Base-by-base conservation (phyloP, 1,140 invertebrate species). In the Paraescarpia echinospica region DNA sequence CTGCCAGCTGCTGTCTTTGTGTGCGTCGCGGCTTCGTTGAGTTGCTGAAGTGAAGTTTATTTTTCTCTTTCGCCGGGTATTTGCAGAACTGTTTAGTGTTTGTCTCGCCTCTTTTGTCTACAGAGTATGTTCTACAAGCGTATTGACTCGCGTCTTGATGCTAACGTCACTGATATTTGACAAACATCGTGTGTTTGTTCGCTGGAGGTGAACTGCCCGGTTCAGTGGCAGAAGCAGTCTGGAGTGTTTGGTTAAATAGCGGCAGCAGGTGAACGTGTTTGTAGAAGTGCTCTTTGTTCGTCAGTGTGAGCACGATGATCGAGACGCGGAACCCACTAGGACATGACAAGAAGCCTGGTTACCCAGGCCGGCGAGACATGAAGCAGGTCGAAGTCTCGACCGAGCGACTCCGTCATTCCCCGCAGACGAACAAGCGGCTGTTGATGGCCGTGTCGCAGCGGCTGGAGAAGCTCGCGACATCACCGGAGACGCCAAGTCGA, bases 51-150 rank as follows among this genome's bases (percentile, higher is more conserved):
- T 18, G 12, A 2, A 77, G 59, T 77, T 77, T 77, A 77, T 77
- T 77, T 77, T 77, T 77, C 59, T 77, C 59, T 77, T 77, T 77
- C 59, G 59, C 59, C 59, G 59, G 59, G 59, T 77, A 77, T 77
- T 77, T 77, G 59, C 59, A 27, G 59, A 77, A 77, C 59, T 77
- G 22, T 77, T 77, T 77, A 77, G 59, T 77, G 27, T 77, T 77
- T 77, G 59, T 77, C 59, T 27, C 59, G 59, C 59, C 59, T 77
- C 59, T 77, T 14, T 77, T 77, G 59, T 77, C 59, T 77, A 77
- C 2, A 77, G 59, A 77, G 22, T 31, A 77, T 77, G 27, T 27
- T 27, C 1, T 2, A 27, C 59, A 31, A 31, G 27, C 59, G 59
- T 77, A 77, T 77, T 77, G 59, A 77, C 59, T 77, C 0, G 59